These are phyloP conservation scores for Phylloscopus collybita DNA, from an alignment of 2,797 vertebrate genomes.

Conservation along the genomic window DNA sequence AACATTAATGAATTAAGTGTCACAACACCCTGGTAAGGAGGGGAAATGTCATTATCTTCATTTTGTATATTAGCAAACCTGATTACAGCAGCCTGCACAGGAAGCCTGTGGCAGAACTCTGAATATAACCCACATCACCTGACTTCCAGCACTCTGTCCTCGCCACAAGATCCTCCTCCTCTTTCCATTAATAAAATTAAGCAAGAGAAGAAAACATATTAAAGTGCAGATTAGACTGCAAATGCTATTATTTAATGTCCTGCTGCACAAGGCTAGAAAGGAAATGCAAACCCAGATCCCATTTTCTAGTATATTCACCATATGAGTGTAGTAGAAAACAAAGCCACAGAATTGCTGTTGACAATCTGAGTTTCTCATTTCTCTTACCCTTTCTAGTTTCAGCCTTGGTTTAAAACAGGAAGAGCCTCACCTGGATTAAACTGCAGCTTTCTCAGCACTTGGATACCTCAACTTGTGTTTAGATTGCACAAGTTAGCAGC, in stretches of 20 bases:
- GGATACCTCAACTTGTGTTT: neutral
- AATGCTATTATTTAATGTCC: constrained; percentile 44
- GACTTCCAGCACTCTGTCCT: constrained; percentile 59
- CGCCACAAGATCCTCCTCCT: neutral
- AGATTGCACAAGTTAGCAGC: neutral
- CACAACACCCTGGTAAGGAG: constrained; percentile 46
- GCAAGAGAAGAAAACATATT: constrained; percentile 36
- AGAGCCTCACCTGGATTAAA: neutral
- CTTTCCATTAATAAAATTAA: constrained; percentile 58
- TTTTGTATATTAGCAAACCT: constrained; percentile 50
- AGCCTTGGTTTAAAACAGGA: neutral
- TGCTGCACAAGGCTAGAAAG: constrained; percentile 1
- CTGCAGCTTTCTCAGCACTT: neutral
- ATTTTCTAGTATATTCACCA: neutral
- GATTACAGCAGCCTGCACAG: constrained; percentile 57
- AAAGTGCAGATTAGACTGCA: constrained; percentile 6
- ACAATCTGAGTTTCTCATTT: neutral
- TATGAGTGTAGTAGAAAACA: neutral
- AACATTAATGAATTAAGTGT: constrained; percentile 66
- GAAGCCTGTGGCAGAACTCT: constrained; percentile 57
- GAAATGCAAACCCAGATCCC: constrained; percentile 22
- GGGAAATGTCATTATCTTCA: constrained; percentile 53
- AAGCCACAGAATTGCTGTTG: neutral
- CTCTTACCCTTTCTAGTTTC: neutral
- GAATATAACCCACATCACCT: constrained; percentile 53